A percentile compares a stretch with the other conserved stretches of the same genome.
Evolutionary conservation across 1,140 invertebrate species (phyloP).

Genomic region (Procambarus clarkii): DNA sequence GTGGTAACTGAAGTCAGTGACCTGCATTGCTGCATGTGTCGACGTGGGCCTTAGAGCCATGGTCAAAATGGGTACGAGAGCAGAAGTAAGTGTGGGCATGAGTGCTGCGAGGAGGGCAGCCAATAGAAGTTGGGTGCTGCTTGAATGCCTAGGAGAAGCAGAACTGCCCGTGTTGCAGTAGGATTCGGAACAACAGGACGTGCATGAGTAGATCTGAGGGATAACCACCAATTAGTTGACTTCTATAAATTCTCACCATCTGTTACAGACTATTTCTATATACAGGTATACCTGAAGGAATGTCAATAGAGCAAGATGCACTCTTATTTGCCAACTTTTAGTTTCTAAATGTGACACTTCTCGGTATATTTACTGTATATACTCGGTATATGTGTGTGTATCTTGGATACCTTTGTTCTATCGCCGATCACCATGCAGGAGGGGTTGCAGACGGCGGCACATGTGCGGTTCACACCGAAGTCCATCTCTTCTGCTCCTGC

Average conservation of each 20-base stretch:
- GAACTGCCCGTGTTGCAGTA: conserved; percentile 30
- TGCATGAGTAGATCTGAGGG: conserved; percentile 29
- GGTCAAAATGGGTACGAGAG: background rate
- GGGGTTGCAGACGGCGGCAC: conserved; percentile 4
- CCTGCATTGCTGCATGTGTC: background rate
- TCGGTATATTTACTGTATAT: no score
- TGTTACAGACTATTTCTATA: background rate
- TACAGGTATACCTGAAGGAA: background rate
- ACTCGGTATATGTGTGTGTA: background rate
- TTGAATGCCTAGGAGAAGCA: conserved; percentile 1
- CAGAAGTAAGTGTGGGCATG: background rate
- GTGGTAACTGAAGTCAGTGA: background rate
- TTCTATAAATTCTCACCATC: background rate
- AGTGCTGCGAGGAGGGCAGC: background rate
- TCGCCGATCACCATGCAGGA: conserved; percentile 44
- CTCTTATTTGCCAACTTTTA: background rate
- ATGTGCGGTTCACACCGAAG: conserved; percentile 40
- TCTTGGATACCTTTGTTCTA: conserved; percentile 28
- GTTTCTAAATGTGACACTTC: background rate
- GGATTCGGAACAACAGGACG: conserved; percentile 17
- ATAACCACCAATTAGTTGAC: background rate
- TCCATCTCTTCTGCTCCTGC: conserved; percentile 2
- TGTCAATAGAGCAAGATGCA: background rate
- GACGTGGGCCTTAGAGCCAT: background rate
- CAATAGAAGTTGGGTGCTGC: background rate